Base-by-base conservation (phyloP, 1,140 invertebrate species). In the Drosophila neocordata region DNA sequence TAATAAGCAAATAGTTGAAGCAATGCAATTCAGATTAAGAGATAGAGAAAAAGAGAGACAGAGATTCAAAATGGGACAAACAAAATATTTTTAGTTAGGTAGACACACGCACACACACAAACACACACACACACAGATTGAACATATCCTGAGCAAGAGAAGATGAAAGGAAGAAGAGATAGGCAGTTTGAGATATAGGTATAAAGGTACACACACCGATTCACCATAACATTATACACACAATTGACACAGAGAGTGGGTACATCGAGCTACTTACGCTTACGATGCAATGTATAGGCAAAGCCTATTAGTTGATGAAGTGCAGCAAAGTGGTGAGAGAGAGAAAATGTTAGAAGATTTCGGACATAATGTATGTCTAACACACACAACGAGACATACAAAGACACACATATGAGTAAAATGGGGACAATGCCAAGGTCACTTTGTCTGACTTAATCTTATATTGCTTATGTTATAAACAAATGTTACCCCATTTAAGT, bases 311-410 rank as follows among this genome's bases (percentile, higher is more conserved):
- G 65, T 57, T 65, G 63, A 61, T 61, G 85, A 66, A 52, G 48
- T 82, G 59, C 27, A 78, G 83, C 83, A 88, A 83, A 79, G 72
- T 71, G 88, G 79, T 69, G 68, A 88, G 67, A 87, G 83, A 73
- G 72, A 89, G 70, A 87, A 67, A 88, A 83, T 65, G 58, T 88
- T 88, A 72, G 53, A 79, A 79, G 79, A 78, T 69, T 73, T 38
- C 57, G 61, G 62, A 73, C 53, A 75, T 71, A 65, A 68, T 62
- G 48, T 63, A 51, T 60, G 41, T 69, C 65, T 58, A 53, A 79
- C 31, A 69, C 51, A 63, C 61, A 67, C 18, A 62, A 8, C 48
- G 34, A 65, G 69, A 68, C 67, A 75, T 55, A 24, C 48, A 58
- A 61, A 64, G 20, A 65, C 76, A 65, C 64, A 55, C 55, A 60